These are phyloP conservation scores for Netelia virgata DNA, from an alignment of 2,888 invertebrate species.

Conservation along the genomic window DNA sequence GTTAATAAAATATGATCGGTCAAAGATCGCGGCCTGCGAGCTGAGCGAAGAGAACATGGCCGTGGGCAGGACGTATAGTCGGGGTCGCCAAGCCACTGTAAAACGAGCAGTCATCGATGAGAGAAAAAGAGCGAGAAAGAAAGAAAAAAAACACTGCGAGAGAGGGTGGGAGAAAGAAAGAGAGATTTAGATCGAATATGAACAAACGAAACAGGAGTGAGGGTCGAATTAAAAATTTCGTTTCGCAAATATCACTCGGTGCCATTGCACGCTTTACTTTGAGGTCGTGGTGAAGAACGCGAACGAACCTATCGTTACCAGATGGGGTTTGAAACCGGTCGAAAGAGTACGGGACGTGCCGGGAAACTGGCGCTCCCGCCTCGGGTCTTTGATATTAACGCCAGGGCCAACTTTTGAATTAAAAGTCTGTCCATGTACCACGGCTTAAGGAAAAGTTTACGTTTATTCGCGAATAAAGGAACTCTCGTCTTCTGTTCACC, in stretches of 20 bases:
- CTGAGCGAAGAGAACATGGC: constrained; percentile 1
- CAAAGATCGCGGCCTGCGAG: constrained; percentile 17
- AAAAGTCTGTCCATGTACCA: constrained; percentile 59
- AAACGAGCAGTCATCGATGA: constrained; percentile 35
- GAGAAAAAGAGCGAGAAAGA: constrained; percentile 20
- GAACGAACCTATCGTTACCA: constrained; percentile 58
- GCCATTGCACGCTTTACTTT: constrained; percentile 50
- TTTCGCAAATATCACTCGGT: constrained; percentile 55
- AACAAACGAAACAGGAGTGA: too few relatives aligned
- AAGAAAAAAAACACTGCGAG: neutral
- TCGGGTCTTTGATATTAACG: constrained; percentile 63
- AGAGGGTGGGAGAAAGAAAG: neutral
- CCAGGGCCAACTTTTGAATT: constrained; percentile 64
- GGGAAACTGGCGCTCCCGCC: constrained; percentile 15
- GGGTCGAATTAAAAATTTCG: constrained; percentile 42
- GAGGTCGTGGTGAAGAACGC: constrained; percentile 45
- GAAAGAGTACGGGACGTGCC: constrained; percentile 38
- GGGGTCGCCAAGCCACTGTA: constrained; percentile 38
- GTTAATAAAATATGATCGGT: constrained; percentile 56
- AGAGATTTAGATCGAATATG: neutral
- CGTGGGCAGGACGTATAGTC: constrained; percentile 19
- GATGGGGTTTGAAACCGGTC: constrained; percentile 47
- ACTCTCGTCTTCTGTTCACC: neutral
- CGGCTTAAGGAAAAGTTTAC: constrained; percentile 60
- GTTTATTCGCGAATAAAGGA: constrained; percentile 51